A percentile compares a stretch with the other conserved stretches of the same genome.
Conservation (phyloP, 2,113 vertebrate genomes). For the Corydoras maculifer region DNA sequence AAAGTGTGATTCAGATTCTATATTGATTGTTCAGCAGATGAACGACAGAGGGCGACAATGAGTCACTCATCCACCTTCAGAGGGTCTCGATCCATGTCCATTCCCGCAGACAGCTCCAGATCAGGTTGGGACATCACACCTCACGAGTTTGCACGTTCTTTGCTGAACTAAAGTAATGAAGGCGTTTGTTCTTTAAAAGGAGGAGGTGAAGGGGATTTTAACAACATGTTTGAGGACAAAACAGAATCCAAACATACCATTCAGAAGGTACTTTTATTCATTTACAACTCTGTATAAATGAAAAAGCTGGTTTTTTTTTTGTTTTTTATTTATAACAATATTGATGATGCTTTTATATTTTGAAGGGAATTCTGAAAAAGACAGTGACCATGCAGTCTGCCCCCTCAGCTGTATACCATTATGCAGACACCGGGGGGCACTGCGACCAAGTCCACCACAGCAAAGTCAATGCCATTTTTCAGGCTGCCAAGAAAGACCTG, state of each 20-base stretch:
- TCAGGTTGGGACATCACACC: neutral
- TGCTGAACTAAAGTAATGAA: no score
- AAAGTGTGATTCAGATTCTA: neutral
- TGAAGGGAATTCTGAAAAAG: constrained; percentile 79
- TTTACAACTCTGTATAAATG: neutral
- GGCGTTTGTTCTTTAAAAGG: constrained; percentile 42
- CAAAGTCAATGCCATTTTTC: constrained; percentile 73
- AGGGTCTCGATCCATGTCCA: constrained; percentile 64
- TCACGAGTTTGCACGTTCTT: no score
- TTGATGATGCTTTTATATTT: constrained; percentile 5
- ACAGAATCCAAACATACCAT: constrained; percentile 53
- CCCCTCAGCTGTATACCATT: constrained; percentile 75
- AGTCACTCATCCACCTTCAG: constrained; percentile 50
- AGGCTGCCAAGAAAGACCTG: constrained; percentile 86
- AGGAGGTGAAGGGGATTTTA: constrained; percentile 53
- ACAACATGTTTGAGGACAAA: constrained; percentile 56
- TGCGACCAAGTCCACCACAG: constrained; percentile 54
- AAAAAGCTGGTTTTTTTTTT: no score
- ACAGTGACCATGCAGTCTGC: constrained; percentile 68
- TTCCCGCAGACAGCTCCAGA: constrained; percentile 56
- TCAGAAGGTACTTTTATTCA: constrained; percentile 60
- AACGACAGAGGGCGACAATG: constrained; percentile 49
- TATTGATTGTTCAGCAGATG: constrained; percentile 50
- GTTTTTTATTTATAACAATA: neutral
- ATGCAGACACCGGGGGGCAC: constrained; percentile 55